These are phyloP conservation scores for Drosophila villosipedis DNA, from an alignment of 2,888 invertebrate species.

Conservation along the genomic window DNA sequence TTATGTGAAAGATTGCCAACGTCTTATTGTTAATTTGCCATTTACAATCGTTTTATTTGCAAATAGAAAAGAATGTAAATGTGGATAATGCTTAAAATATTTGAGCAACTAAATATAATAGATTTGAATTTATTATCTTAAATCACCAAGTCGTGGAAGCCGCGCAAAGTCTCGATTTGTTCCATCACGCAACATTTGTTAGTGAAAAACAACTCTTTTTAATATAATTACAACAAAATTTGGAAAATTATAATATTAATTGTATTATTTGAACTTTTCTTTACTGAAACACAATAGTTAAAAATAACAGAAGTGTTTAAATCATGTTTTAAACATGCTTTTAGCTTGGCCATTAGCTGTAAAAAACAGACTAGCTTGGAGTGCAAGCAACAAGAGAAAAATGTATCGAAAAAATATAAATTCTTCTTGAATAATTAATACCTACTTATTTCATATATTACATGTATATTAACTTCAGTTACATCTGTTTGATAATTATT, in stretches of 20 bases:
- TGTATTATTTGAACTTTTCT: conserved; percentile 12
- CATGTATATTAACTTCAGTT: not conserved
- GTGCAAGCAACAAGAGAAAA: conserved; percentile 1
- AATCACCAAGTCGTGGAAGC: not conserved
- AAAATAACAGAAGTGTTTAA: not conserved
- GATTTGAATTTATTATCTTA: not conserved
- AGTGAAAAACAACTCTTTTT: conserved; percentile 6
- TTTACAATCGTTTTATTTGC: not conserved
- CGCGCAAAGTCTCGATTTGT: conserved; percentile 4
- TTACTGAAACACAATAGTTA: not conserved
- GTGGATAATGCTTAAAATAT: conserved; percentile 7
- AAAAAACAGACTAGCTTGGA: not conserved
- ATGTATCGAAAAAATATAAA: not conserved
- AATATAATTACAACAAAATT: conserved; percentile 13
- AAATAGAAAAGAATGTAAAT: not conserved
- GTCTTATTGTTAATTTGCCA: conserved; percentile 5
- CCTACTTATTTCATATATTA: not conserved
- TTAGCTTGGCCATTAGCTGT: conserved; percentile 1
- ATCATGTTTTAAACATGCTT: conserved; percentile 6
- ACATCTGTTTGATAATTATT: not conserved
- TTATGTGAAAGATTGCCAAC: conserved; percentile 9
- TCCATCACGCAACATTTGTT: conserved; percentile 1
- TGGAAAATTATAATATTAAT: not conserved
- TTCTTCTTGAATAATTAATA: not conserved
- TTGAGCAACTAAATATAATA: not conserved